phyloP scores from a whole-genome alignment of 1,140 invertebrate species.

The Adoxophyes honmai region DNA sequence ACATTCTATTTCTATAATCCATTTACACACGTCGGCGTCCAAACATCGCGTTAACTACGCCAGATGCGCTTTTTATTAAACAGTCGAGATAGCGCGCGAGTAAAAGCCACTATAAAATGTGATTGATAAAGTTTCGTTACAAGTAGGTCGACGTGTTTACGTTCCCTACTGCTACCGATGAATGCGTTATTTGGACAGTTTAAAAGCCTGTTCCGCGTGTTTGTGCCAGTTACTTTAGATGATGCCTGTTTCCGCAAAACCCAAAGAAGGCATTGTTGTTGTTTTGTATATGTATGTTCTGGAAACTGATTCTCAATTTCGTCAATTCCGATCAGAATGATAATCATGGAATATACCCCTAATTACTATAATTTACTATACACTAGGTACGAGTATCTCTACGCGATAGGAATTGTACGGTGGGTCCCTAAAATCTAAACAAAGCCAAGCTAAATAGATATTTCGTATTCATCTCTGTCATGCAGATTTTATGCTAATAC shows the following conservation, averaged over 20 bases:
- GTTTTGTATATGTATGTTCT: no score
- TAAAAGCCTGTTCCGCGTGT: slow-evolving; percentile 12
- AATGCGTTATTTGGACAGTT: slow-evolving; percentile 17
- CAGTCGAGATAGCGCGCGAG: slow-evolving; percentile 23
- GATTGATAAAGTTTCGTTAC: slow-evolving; percentile 23
- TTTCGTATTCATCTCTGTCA: slow-evolving; percentile 3
- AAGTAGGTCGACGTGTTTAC: slow-evolving; percentile 20
- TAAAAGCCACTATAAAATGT: slow-evolving; percentile 20
- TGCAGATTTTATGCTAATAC: slow-evolving; percentile 13
- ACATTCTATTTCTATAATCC: slow-evolving; percentile 37
- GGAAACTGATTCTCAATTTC: no score
- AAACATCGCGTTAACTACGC: slow-evolving; percentile 21
- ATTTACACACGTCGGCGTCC: slow-evolving; percentile 25
- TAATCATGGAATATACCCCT: not conserved
- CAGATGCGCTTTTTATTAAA: slow-evolving; percentile 39
- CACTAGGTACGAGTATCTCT: no score
- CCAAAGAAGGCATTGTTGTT: no score
- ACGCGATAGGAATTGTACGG: no score
- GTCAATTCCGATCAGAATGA: not conserved
- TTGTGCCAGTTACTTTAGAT: not conserved
- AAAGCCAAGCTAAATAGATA: not conserved
- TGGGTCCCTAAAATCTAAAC: no score
- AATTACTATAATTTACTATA: not conserved
- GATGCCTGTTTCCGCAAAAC: no score
- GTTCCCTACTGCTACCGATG: not conserved